These are phyloP conservation scores for Trissonchulus latispiculum DNA, from an alignment of 2,888 invertebrate genomes.

Conservation along the genomic window DNA sequence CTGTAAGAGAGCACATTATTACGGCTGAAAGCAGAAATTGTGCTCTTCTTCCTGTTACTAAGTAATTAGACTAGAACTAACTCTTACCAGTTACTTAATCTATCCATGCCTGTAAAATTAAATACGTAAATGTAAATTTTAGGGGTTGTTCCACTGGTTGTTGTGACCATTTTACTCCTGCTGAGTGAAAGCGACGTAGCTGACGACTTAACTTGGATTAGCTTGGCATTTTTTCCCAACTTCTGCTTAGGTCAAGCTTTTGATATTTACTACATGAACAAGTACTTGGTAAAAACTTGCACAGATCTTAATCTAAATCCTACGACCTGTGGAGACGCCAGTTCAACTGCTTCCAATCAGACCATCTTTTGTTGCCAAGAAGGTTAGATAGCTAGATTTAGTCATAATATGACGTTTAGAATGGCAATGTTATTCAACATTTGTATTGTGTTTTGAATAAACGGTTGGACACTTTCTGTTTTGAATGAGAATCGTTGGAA, in stretches of 20 bases:
- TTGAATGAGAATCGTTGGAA: no score
- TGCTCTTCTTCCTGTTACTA: no score
- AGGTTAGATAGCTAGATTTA: no score
- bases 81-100: no score
- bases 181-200: slow-evolving; percentile 56
- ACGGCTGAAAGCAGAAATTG: no score
- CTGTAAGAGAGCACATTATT: no score
- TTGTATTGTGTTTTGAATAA: no score
- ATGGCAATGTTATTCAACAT: no score
- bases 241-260: slow-evolving; percentile 54
- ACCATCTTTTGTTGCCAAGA: neutral
- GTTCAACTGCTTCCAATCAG: neutral
- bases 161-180: neutral
- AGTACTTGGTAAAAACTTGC: slow-evolving; percentile 1
- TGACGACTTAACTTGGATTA: slow-evolving; percentile 56
- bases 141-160: slow-evolving; percentile 8
- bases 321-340: neutral
- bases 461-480: no score
- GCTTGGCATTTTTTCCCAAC: slow-evolving; percentile 60
- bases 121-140: slow-evolving; percentile 14
- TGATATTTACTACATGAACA: slow-evolving; percentile 26
- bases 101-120: no score
- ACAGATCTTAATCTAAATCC: neutral
- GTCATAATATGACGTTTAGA: no score
- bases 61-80: no score